Evolutionary conservation across 2,888 invertebrate genomes (phyloP).

Genomic region (Drosophila neotestacea): DNA sequence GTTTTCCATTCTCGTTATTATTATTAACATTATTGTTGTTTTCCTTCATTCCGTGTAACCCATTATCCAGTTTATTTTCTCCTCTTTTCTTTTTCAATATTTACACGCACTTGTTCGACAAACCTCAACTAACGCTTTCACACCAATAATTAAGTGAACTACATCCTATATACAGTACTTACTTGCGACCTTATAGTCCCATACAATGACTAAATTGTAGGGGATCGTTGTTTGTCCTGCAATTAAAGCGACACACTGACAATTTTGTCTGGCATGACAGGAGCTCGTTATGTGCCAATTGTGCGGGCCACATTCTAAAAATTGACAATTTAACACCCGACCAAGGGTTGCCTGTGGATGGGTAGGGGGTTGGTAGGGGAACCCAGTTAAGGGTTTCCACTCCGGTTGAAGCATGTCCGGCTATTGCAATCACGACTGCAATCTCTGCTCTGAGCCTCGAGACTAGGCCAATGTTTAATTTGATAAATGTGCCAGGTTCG

Average conservation of each 20-base stretch:
- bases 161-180: too few relatives aligned
- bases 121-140: conserved; percentile 14
- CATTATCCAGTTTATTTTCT: conserved; percentile 11
- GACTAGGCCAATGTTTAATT: conserved; percentile 68
- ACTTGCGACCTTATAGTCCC: not conserved
- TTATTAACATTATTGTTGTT: conserved; percentile 28
- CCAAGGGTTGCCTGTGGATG: not conserved
- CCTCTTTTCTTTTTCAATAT: conserved; percentile 25
- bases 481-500: conserved; percentile 74
- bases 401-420: conserved; percentile 26
- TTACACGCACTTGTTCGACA: conserved; percentile 30
- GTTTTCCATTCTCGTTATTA: not conserved
- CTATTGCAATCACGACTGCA: conserved; percentile 60
- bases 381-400: conserved; percentile 24
- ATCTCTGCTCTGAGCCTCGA: conserved; percentile 48
- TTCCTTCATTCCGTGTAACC: conserved; percentile 33
- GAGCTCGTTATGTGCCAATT: conserved; percentile 67
- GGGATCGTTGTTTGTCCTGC: conserved; percentile 48
- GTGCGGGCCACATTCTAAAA: conserved; percentile 43
- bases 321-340: conserved; percentile 66
- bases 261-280: conserved; percentile 68
- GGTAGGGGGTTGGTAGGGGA: not conserved
- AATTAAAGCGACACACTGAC: conserved; percentile 62
- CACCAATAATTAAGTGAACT: conserved; percentile 46
- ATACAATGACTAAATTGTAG: conserved; percentile 63